A percentile compares a stretch with the other conserved stretches of the same genome.
These are phyloP conservation scores for Drosophila quinaria DNA, from an alignment of 2,888 invertebrate genomes.

Conservation along the genomic window DNA sequence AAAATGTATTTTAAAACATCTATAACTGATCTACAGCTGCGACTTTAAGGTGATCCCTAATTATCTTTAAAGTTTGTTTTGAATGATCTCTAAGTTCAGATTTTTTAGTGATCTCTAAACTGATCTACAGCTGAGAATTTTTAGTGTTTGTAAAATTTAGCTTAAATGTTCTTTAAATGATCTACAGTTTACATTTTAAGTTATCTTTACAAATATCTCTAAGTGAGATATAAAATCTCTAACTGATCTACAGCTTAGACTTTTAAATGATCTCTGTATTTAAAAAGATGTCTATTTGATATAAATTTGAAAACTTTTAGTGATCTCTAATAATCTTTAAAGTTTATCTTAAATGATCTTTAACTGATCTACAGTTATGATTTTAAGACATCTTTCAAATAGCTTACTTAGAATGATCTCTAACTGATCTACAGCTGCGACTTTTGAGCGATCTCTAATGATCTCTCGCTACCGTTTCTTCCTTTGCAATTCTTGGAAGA, in stretches of 20 bases:
- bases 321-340: background rate
- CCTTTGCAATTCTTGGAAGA: constrained; percentile 6
- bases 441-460: background rate
- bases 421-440: background rate
- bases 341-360: background rate
- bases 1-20: too few species aligned
- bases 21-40: too few species aligned
- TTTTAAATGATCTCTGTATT: background rate
- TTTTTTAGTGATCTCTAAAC: background rate
- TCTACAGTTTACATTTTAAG: too few species aligned
- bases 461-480: background rate
- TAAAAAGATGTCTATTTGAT: background rate
- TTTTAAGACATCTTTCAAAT: background rate
- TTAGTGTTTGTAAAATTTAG: too few species aligned
- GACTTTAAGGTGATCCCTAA: too few species aligned
- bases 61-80: too few species aligned
- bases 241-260: too few species aligned
- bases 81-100: background rate
- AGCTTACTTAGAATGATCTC: background rate
- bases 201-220: too few species aligned
- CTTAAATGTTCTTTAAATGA: too few species aligned
- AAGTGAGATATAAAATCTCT: too few species aligned
- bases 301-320: background rate
- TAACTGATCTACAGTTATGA: background rate
- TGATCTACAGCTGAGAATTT: background rate